phyloP scores from a whole-genome alignment of 2,113 vertebrate genomes.

The Cyprinodon variegatus region DNA sequence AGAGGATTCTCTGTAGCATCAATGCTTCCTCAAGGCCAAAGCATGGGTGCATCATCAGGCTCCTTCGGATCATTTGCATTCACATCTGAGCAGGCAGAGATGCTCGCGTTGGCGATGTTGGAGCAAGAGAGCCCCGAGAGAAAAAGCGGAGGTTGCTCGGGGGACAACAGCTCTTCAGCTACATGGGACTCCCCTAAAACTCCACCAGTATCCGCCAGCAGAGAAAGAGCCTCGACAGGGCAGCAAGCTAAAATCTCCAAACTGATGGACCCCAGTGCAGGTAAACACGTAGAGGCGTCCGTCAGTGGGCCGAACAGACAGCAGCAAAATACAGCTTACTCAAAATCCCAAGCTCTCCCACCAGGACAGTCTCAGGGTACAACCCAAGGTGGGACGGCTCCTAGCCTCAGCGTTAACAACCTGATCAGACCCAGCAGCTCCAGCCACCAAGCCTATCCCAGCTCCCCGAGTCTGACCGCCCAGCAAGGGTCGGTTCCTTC shows the following conservation, averaged over 20 bases:
- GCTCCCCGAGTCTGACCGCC: conserved; percentile 81
- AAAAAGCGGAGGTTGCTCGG: conserved; percentile 74
- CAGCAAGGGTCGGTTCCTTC: conserved; percentile 83
- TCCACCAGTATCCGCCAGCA: conserved; percentile 71
- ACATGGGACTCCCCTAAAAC: conserved; percentile 76
- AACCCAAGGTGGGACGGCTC: conserved; percentile 77
- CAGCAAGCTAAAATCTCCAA: conserved; percentile 75
- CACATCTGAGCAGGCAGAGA: conserved; percentile 92
- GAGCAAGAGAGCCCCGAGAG: conserved; percentile 88
- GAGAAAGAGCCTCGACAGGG: conserved; percentile 66
- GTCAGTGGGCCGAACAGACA: conserved; percentile 78
- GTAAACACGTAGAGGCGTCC: conserved; percentile 77
- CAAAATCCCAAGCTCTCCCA: conserved; percentile 74
- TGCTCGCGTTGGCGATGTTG: conserved; percentile 93
- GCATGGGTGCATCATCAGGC: conserved; percentile 75
- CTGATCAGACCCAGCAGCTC: conserved; percentile 86
- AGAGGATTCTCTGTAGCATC: conserved; percentile 95
- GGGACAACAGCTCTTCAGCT: conserved; percentile 62
- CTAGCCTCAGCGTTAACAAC: conserved; percentile 94
- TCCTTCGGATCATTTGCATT: conserved; percentile 88
- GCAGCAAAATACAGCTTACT: conserved; percentile 80
- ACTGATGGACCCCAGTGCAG: conserved; percentile 65
- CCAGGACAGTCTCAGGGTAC: conserved; percentile 65
- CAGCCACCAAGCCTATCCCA: conserved; percentile 84
- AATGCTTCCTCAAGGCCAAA: conserved; percentile 90